phyloP scores from a whole-genome alignment of 2,888 invertebrate genomes.

The Drosophila quinaria region DNA sequence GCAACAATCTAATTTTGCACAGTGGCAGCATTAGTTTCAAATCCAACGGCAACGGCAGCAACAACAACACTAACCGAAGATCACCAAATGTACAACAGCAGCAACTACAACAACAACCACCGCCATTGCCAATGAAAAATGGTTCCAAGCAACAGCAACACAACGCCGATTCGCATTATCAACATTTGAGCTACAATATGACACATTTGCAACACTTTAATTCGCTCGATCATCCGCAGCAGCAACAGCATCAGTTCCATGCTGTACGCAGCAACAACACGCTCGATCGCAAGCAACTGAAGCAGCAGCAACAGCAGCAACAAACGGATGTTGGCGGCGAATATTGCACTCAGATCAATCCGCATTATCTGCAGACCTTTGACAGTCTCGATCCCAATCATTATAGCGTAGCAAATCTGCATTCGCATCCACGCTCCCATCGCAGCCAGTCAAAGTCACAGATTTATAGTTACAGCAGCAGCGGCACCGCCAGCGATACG shows the following conservation, averaged over 20 bases:
- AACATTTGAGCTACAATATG: slow-evolving; percentile 67
- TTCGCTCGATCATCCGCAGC: slow-evolving; percentile 75
- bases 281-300: slow-evolving; percentile 69
- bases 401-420: slow-evolving; percentile 80
- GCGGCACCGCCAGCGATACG: slow-evolving; percentile 76
- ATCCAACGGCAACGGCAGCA: slow-evolving; percentile 72
- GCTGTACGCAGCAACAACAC: slow-evolving; percentile 69
- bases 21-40: slow-evolving; percentile 75
- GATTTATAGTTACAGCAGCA: slow-evolving; percentile 82
- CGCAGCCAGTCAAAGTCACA: slow-evolving; percentile 84
- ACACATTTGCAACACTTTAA: slow-evolving; percentile 76
- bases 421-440: slow-evolving; percentile 60
- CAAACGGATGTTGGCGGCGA: slow-evolving; percentile 52
- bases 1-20: slow-evolving; percentile 67
- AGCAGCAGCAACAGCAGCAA: slow-evolving; percentile 27
- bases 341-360: slow-evolving; percentile 82
- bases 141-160: slow-evolving; percentile 55
- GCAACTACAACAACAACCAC: slow-evolving; percentile 36
- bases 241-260: slow-evolving; percentile 56
- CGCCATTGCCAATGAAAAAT: slow-evolving; percentile 64
- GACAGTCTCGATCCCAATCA: slow-evolving; percentile 84
- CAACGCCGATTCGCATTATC: slow-evolving; percentile 69
- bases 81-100: slow-evolving; percentile 55
- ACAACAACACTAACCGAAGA: slow-evolving; percentile 32
- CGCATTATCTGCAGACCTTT: slow-evolving; percentile 84